Evolutionary conservation across 2,888 invertebrate genomes (phyloP).

Genomic region (Notocelia uddmanniana): DNA sequence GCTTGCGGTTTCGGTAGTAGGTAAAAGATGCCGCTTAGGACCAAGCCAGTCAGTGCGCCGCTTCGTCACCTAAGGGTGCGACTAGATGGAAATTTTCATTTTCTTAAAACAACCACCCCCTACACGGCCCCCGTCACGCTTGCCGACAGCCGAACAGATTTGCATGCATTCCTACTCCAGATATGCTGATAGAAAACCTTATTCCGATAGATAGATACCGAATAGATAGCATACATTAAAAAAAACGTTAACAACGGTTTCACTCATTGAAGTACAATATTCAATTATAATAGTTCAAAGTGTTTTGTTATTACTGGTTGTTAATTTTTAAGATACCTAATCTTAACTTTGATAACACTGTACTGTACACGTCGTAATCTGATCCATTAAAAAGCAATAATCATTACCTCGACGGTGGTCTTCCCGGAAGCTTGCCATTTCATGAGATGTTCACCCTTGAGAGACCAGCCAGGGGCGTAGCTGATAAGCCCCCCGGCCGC

Average conservation of each 20-base stretch:
- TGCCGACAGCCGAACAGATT: slow-evolving; percentile 67
- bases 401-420: slow-evolving; percentile 84
- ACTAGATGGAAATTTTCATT: slow-evolving; percentile 82
- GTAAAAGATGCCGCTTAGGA: slow-evolving; percentile 51
- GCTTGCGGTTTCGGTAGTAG: neutral
- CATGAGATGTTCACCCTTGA: slow-evolving; percentile 87
- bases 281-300: neutral
- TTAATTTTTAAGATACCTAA: neutral
- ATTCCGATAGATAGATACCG: slow-evolving; percentile 11
- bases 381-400: slow-evolving; percentile 33
- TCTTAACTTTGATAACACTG: slow-evolving; percentile 1
- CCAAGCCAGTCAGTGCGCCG: slow-evolving; percentile 54
- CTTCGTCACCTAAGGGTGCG: slow-evolving; percentile 74
- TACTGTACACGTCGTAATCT: neutral
- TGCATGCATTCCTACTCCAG: slow-evolving; percentile 69
- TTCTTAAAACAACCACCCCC: slow-evolving; percentile 69
- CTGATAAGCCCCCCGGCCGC: slow-evolving; percentile 81
- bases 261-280: neutral
- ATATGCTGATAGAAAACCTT: slow-evolving; percentile 45
- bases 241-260: neutral
- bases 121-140: slow-evolving; percentile 53
- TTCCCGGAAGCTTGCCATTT: slow-evolving; percentile 87
- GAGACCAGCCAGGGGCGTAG: slow-evolving; percentile 87
- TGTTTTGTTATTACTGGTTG: neutral
- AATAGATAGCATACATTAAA: neutral